A percentile compares a stretch with the other conserved stretches of the same genome.
These are phyloP conservation scores for Conger conger DNA, from an alignment of 2,113 vertebrate genomes.

Conservation along the genomic window DNA sequence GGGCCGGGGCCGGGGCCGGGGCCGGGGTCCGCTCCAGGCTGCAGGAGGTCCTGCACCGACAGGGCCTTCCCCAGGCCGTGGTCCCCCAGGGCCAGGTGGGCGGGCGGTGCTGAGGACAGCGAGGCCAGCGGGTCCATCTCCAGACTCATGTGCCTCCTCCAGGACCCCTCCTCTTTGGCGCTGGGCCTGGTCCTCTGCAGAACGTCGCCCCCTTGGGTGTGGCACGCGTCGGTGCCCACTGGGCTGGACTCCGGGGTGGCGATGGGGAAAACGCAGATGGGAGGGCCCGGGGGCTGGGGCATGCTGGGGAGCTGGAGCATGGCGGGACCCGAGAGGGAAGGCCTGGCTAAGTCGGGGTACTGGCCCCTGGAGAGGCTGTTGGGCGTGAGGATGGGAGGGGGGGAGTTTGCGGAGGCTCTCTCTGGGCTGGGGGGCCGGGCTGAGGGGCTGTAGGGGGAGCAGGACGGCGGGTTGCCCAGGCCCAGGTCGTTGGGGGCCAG, in stretches of 20 bases:
- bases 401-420: slow-evolving; percentile 67
- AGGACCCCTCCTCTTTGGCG: slow-evolving; percentile 75
- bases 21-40: slow-evolving; percentile 74
- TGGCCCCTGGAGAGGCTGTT: slow-evolving; percentile 54
- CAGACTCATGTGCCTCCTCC: slow-evolving; percentile 84
- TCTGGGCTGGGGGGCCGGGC: slow-evolving; percentile 74
- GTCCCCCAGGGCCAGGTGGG: slow-evolving; percentile 46
- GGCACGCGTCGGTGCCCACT: slow-evolving; percentile 54
- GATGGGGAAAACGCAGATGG: not conserved
- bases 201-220: slow-evolving; percentile 68
- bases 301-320: slow-evolving; percentile 36
- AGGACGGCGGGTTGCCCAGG: slow-evolving; percentile 73
- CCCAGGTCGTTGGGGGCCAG: slow-evolving; percentile 84
- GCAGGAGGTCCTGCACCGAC: slow-evolving; percentile 92
- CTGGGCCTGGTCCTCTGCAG: slow-evolving; percentile 66
- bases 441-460: slow-evolving; percentile 66
- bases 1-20: slow-evolving; percentile 72
- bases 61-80: slow-evolving; percentile 82
- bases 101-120: slow-evolving; percentile 57
- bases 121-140: slow-evolving; percentile 82
- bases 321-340: slow-evolving; percentile 11
- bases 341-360: slow-evolving; percentile 60
- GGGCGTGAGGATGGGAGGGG: slow-evolving; percentile 66
- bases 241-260: slow-evolving; percentile 22
- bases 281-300: slow-evolving; percentile 21